These are phyloP conservation scores for Palythoa heliodiscus DNA, from an alignment of 92 coral and sea anemone genomes.

Conservation along the genomic window DNA sequence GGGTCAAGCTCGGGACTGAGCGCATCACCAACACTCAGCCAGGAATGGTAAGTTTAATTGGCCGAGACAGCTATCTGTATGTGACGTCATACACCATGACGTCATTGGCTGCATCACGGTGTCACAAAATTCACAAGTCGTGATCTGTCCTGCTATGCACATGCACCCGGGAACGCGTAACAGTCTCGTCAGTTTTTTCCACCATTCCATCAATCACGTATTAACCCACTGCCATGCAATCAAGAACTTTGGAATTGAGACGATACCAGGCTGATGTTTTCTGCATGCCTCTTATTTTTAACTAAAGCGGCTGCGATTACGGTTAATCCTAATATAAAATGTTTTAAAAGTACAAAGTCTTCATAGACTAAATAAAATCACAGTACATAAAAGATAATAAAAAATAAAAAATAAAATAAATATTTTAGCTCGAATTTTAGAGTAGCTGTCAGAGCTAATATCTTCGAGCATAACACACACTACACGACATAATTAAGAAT, in stretches of 20 bases:
- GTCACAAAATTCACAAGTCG: not conserved
- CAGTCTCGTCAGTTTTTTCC: not conserved
- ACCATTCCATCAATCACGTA: not conserved
- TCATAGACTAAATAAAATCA: no score
- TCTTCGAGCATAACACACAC: no score
- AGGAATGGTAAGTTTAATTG: conserved; percentile 56
- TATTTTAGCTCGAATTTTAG: no score
- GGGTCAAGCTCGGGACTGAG: conserved; percentile 88
- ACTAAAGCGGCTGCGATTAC: not conserved
- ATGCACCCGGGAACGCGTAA: not conserved
- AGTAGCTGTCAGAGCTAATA: no score
- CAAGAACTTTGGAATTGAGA: not conserved
- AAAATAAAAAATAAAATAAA: no score
- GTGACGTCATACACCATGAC: conserved; percentile 52
- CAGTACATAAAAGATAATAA: no score
- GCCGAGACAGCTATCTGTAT: conserved; percentile 1
- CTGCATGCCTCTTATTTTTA: not conserved
- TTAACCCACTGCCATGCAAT: not conserved
- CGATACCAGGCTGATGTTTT: not conserved
- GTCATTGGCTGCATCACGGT: not conserved
- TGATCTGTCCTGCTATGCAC: conserved; percentile 4
- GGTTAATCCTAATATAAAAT: not conserved
- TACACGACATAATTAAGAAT: no score
- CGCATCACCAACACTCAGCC: conserved; percentile 81
- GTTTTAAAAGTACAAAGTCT: not conserved